These are phyloP conservation scores for Sebastes hubbsi DNA, from an alignment of 2,797 vertebrate genomes.

Conservation along the genomic window DNA sequence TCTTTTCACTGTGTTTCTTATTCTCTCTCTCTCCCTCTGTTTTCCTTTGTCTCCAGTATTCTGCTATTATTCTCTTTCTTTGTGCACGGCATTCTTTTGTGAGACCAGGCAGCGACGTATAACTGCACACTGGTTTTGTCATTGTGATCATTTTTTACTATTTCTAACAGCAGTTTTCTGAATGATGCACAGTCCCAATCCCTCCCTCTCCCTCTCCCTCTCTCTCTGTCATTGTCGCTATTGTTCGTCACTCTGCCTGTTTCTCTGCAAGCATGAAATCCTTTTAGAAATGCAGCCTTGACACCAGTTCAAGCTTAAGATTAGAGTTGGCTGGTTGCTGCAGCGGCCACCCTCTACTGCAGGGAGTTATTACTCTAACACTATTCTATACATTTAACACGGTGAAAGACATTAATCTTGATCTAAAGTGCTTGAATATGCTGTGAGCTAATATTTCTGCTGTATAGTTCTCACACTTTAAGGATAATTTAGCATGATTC, in stretches of 20 bases:
- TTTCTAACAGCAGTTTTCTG: slow-evolving; percentile 27
- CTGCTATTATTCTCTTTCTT: slow-evolving; percentile 28
- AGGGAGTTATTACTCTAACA: slow-evolving; percentile 24
- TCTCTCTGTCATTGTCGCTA: slow-evolving; percentile 27
- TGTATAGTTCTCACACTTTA: background rate
- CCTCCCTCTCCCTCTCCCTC: slow-evolving; percentile 15
- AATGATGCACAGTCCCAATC: slow-evolving; percentile 24
- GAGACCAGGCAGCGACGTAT: background rate
- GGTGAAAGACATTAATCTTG: slow-evolving; percentile 17
- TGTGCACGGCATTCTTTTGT: slow-evolving; percentile 21
- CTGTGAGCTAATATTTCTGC: slow-evolving; percentile 1
- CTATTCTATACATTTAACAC: slow-evolving; percentile 19
- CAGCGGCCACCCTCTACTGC: background rate
- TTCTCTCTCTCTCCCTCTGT: slow-evolving; percentile 1
- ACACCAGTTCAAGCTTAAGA: slow-evolving; percentile 46
- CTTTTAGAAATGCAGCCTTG: slow-evolving; percentile 55
- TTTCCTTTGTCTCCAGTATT: background rate
- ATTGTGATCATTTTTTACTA: slow-evolving; percentile 24
- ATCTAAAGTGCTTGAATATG: slow-evolving; percentile 12
- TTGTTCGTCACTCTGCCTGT: slow-evolving; percentile 49
- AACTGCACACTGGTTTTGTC: slow-evolving; percentile 17
- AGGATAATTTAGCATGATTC: background rate
- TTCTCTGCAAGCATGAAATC: slow-evolving; percentile 63
- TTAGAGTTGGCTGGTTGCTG: slow-evolving; percentile 33
- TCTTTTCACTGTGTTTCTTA: background rate